Conservation (phyloP, 2,888 invertebrate species). For the Apotomis capreana region DNA sequence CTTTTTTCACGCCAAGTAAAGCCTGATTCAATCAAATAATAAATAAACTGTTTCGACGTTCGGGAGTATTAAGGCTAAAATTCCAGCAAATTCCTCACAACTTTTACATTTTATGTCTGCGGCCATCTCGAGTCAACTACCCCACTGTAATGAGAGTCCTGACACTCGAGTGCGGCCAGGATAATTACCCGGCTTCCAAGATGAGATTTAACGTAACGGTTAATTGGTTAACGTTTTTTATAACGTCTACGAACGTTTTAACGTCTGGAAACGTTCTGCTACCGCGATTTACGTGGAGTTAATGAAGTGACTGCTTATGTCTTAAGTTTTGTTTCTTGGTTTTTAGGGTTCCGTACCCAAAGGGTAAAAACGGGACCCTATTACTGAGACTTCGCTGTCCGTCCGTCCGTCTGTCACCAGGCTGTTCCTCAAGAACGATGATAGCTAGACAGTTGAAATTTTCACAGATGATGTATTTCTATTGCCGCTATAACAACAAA, state of each 20-base stretch:
- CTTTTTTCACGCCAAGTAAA: too few species aligned
- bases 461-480: too few species aligned
- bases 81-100: neutral
- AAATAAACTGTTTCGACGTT: too few species aligned
- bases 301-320: slow-evolving; percentile 42
- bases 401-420: too few species aligned
- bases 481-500: too few species aligned
- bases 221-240: slow-evolving; percentile 60
- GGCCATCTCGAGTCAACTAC: slow-evolving; percentile 18
- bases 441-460: too few species aligned
- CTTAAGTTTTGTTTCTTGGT: slow-evolving; percentile 33
- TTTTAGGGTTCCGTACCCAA: too few species aligned
- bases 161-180: slow-evolving; percentile 75
- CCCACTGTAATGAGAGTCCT: slow-evolving; percentile 71
- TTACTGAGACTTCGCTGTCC: too few species aligned
- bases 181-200: slow-evolving; percentile 81
- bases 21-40: too few species aligned
- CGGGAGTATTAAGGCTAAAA: too few species aligned
- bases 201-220: slow-evolving; percentile 81
- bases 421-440: too few species aligned
- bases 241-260: slow-evolving; percentile 39
- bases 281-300: slow-evolving; percentile 37
- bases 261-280: slow-evolving; percentile 20
- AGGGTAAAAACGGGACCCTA: too few species aligned
- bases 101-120: neutral